These are phyloP conservation scores for Rhagoletis pomonella DNA, from an alignment of 1,140 invertebrate genomes.

Conservation along the genomic window DNA sequence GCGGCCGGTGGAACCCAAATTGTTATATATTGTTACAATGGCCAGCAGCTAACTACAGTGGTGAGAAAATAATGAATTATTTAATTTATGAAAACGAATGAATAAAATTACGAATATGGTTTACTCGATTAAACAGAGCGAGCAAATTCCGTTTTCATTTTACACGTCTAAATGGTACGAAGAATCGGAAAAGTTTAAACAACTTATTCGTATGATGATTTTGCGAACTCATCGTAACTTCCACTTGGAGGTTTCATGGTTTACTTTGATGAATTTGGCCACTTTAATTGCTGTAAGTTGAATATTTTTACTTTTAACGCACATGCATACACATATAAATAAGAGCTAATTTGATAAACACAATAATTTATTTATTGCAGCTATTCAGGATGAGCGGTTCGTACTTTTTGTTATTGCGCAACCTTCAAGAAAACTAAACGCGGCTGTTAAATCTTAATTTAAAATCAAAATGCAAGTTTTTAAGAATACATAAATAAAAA, in stretches of 20 bases:
- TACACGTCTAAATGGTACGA: slow-evolving; percentile 66
- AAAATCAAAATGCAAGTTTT: too few relatives aligned
- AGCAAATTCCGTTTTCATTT: slow-evolving; percentile 64
- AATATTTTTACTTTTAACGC: neutral
- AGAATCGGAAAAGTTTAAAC: slow-evolving; percentile 65
- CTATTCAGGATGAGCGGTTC: slow-evolving; percentile 69
- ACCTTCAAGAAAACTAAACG: slow-evolving; percentile 56
- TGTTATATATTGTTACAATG: slow-evolving; percentile 70
- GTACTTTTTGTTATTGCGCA: slow-evolving; percentile 67
- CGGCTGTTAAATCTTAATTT: too few relatives aligned
- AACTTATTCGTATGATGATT: slow-evolving; percentile 68
- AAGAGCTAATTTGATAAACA: neutral
- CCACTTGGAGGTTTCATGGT: slow-evolving; percentile 68
- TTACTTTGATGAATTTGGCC: slow-evolving; percentile 68
- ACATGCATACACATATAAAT: neutral
- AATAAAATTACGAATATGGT: neutral
- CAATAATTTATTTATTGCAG: slow-evolving; percentile 60
- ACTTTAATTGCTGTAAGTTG: slow-evolving; percentile 66
- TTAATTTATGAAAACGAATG: neutral
- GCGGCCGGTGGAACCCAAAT: slow-evolving; percentile 66
- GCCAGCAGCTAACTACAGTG: slow-evolving; percentile 64
- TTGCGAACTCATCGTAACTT: slow-evolving; percentile 65
- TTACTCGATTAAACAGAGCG: slow-evolving; percentile 59
- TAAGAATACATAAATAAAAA: too few relatives aligned
- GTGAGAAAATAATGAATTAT: slow-evolving; percentile 55